phyloP scores from a whole-genome alignment of 2,797 vertebrate genomes.

The Chelidonichthys spinosus region DNA sequence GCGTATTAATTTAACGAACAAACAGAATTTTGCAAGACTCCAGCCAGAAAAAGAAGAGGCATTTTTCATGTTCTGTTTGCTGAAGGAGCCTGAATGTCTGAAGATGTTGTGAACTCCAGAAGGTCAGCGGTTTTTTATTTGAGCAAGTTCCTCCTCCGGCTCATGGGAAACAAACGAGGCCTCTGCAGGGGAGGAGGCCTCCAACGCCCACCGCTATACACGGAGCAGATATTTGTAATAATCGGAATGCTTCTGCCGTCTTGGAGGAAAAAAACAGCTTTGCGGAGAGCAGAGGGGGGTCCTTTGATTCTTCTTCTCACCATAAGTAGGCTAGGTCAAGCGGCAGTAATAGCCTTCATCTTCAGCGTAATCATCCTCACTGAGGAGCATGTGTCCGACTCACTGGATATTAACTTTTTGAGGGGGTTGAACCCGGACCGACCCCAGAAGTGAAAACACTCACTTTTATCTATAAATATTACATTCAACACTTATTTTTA shows the following conservation, averaged over 20 bases:
- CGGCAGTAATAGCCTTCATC: slow-evolving; percentile 75
- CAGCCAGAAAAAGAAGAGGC: background rate
- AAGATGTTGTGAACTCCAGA: slow-evolving; percentile 43
- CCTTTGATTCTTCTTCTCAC: slow-evolving; percentile 67
- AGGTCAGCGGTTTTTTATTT: slow-evolving; percentile 39
- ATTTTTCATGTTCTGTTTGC: slow-evolving; percentile 33
- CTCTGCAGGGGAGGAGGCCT: slow-evolving; percentile 42
- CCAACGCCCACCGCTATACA: background rate
- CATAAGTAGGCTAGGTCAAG: slow-evolving; percentile 70
- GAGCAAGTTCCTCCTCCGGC: slow-evolving; percentile 24
- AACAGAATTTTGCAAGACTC: background rate
- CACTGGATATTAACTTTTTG: slow-evolving; percentile 24
- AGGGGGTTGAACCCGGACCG: slow-evolving; percentile 41
- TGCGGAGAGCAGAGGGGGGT: slow-evolving; percentile 36
- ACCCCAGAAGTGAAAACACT: slow-evolving; percentile 17
- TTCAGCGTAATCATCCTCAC: slow-evolving; percentile 64
- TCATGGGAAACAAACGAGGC: slow-evolving; percentile 53
- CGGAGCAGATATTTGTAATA: slow-evolving; percentile 41
- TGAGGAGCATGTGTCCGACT: slow-evolving; percentile 53
- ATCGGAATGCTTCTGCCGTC: slow-evolving; percentile 40
- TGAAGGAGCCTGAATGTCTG: slow-evolving; percentile 37
- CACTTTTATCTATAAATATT: background rate
- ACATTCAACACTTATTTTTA: background rate
- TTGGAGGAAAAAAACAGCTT: slow-evolving; percentile 42
- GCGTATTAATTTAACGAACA: background rate